phyloP scores from a whole-genome alignment of 1,140 invertebrate genomes.

The Whitmania pigra region DNA sequence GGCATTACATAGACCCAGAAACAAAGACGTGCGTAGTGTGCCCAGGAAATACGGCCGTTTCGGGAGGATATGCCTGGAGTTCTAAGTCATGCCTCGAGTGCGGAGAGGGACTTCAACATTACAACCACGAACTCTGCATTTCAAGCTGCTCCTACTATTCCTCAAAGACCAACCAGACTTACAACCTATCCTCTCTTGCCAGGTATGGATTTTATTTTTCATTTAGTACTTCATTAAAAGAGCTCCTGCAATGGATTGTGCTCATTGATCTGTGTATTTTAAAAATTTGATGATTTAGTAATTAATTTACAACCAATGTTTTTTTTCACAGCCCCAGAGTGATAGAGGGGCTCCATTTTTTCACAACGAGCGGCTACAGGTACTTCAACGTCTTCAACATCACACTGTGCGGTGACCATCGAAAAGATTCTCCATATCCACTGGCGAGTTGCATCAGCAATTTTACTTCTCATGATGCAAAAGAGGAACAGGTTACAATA shows the following conservation, averaged over 20 bases:
- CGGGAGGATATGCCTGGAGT: conserved; percentile 43
- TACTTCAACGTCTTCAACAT: conserved; percentile 52
- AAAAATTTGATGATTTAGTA: too few species aligned
- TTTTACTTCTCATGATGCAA: neutral
- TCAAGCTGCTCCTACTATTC: conserved; percentile 34
- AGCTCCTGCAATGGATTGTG: too few species aligned
- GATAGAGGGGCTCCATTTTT: conserved; percentile 33
- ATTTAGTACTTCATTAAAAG: too few species aligned
- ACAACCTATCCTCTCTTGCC: conserved; percentile 44
- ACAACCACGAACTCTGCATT: conserved; percentile 30
- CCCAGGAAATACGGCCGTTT: conserved; percentile 45
- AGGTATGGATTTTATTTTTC: conserved; percentile 33
- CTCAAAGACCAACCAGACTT: conserved; percentile 33
- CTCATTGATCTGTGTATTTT: too few species aligned
- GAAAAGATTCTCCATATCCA: neutral
- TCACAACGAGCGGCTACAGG: conserved; percentile 49
- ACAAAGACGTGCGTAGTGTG: conserved; percentile 39
- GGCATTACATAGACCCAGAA: conserved; percentile 43
- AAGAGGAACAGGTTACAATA: neutral
- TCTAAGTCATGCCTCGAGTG: conserved; percentile 46
- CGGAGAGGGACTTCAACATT: conserved; percentile 39
- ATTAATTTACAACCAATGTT: neutral
- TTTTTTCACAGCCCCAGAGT: neutral
- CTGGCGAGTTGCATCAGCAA: neutral
- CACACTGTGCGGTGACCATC: conserved; percentile 41